Percentiles rank a stretch among this genome's conserved stretches.
Evolutionary conservation across 2,888 invertebrate species (phyloP).

Genomic region (Parthenolecanium corni): DNA sequence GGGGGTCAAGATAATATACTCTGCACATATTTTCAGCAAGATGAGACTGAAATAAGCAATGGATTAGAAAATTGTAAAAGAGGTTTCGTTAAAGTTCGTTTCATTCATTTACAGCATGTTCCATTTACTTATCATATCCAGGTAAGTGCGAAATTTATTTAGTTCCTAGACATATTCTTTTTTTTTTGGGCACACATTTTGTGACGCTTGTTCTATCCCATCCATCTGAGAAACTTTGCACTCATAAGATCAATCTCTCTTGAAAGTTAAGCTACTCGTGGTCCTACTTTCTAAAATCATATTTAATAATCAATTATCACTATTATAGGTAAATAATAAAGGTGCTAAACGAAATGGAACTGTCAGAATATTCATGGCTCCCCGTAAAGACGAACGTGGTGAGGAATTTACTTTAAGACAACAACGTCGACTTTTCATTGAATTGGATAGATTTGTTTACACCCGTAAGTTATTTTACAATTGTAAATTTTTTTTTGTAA

Average conservation of each 20-base stretch:
- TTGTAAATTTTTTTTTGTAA: too few relatives aligned
- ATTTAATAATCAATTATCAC: not conserved
- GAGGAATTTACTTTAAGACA: constrained; percentile 49
- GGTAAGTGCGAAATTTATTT: constrained; percentile 38
- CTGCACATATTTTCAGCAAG: constrained; percentile 66
- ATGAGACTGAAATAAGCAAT: constrained; percentile 60
- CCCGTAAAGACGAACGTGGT: constrained; percentile 51
- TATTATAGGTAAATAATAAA: constrained; percentile 33
- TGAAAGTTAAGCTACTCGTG: not conserved
- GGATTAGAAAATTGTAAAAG: constrained; percentile 73
- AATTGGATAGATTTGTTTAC: constrained; percentile 57
- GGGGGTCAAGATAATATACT: constrained; percentile 46
- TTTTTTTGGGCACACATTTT: too few relatives aligned
- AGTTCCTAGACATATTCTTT: too few relatives aligned
- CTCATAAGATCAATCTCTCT: too few relatives aligned
- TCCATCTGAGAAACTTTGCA: too few relatives aligned
- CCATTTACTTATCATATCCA: constrained; percentile 50
- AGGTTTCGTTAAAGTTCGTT: constrained; percentile 57
- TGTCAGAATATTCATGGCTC: constrained; percentile 57
- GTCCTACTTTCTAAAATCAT: not conserved
- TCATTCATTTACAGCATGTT: constrained; percentile 66
- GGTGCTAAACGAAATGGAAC: constrained; percentile 47
- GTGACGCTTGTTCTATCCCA: too few relatives aligned
- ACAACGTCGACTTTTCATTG: constrained; percentile 54
- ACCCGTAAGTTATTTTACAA: too few relatives aligned